Evolutionary conservation across 2,797 vertebrate genomes (phyloP).

Genomic region (Brachyalestes nurse): DNA sequence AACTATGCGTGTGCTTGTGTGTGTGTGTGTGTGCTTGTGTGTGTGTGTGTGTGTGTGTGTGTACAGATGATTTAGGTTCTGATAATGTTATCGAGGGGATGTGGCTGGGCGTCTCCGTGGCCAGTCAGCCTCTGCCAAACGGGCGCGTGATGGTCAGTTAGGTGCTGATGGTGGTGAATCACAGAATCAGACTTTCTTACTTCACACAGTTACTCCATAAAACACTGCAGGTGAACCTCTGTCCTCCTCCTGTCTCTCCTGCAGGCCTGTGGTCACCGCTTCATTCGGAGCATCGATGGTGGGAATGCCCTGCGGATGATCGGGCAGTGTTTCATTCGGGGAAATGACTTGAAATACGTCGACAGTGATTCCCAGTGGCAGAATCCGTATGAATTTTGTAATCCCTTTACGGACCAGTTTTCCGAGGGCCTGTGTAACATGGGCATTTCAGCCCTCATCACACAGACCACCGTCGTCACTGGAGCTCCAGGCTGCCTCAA

Average conservation of each 20-base stretch:
- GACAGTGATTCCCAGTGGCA: conserved; percentile 81
- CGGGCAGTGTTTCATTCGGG: conserved; percentile 87
- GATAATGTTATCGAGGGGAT: conserved; percentile 85
- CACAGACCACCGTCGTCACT: conserved; percentile 76
- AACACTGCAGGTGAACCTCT: no score
- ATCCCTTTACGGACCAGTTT: conserved; percentile 74
- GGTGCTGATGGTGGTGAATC: no score
- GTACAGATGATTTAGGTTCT: conserved; percentile 45
- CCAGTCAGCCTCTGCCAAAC: conserved; percentile 81
- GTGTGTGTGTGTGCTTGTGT: neutral
- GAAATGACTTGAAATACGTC: conserved; percentile 78
- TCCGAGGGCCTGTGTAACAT: conserved; percentile 87
- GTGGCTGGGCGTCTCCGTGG: conserved; percentile 92
- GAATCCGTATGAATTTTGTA: conserved; percentile 85
- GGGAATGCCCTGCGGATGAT: conserved; percentile 85
- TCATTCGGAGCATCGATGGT: conserved; percentile 79
- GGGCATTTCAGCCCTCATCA: conserved; percentile 87
- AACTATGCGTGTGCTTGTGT: no score
- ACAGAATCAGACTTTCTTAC: no score
- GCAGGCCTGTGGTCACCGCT: conserved; percentile 90
- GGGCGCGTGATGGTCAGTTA: conserved; percentile 91
- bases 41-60: conserved; percentile 28
- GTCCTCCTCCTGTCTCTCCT: neutral
- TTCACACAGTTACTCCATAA: no score
- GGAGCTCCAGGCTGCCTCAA: conserved; percentile 89